phyloP scores from a whole-genome alignment of 2,888 invertebrate species.

The Chymomyza fuscimana region DNA sequence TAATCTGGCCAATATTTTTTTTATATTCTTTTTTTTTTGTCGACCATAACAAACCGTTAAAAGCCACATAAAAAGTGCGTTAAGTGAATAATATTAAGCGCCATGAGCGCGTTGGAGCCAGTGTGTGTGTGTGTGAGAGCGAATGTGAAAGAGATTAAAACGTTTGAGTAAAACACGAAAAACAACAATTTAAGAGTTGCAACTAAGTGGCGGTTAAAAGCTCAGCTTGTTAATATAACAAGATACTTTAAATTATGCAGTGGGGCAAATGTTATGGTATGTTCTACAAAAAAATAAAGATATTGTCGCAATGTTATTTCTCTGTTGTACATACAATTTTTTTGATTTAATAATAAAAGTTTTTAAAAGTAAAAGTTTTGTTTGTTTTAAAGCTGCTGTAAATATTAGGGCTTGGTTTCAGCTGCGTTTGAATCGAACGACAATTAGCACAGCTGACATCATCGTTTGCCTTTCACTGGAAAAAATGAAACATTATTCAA shows the following conservation, averaged over 20 bases:
- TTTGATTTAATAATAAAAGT: too few species aligned
- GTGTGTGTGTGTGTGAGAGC: conserved; percentile 5
- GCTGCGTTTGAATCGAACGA: too few species aligned
- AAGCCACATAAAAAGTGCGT: conserved; percentile 4
- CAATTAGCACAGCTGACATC: too few species aligned
- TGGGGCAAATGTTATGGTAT: background rate
- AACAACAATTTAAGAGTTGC: background rate
- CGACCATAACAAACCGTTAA: conserved; percentile 2
- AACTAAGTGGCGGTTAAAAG: background rate
- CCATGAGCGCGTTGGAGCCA: background rate
- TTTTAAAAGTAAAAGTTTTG: too few species aligned
- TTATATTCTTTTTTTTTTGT: background rate
- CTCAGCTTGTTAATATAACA: background rate
- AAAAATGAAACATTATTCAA: too few species aligned
- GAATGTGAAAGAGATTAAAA: background rate
- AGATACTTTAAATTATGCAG: background rate
- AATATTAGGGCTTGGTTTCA: too few species aligned
- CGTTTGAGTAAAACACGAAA: background rate
- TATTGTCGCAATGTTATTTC: too few species aligned
- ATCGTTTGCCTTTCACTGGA: too few species aligned
- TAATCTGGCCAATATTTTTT: background rate
- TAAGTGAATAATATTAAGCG: conserved; percentile 1
- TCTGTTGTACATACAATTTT: too few species aligned
- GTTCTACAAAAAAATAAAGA: background rate
- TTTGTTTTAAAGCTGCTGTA: too few species aligned